Evolutionary conservation across 53 echinoderm and acorn worm genomes (phyloP), one percentile per base, ranked within the genome.

Genomic region (Hippasteria phrygiana): DNA sequence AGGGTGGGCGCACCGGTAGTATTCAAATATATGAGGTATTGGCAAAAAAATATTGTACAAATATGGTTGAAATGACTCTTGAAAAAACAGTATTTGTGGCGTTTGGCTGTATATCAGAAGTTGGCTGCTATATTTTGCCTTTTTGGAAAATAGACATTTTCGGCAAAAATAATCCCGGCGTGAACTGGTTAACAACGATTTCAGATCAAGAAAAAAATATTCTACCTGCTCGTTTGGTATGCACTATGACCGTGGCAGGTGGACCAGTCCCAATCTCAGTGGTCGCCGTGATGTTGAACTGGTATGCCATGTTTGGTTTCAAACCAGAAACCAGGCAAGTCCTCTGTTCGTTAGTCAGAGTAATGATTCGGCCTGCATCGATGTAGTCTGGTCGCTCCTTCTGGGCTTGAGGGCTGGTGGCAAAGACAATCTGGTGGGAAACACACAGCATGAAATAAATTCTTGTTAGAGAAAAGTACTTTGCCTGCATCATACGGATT

Each of bases 271-370:
- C 82, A 29, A 29, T 88, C 9, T 79, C 85, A 0, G 92, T 92
- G 41, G 43, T 48, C 3, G 97, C 95, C 0, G 90, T 91, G 75
- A 97, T 93, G 74, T 92, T 91, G 75, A 97, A 95, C 70, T 93
- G 66, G 51, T 97, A 97, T 43, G 93, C 95, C 95, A 95, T 97
- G 90, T 95, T 93, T 3, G 97, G 95, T 22, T 88, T 79, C 56
- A 97, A 77, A 51, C 56, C 83, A 39, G 69, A 78, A 7, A 92
- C 78, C 18, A 40, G 48, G 17, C 89, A 55, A 16, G 78, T 67
- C 27, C 93, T 88, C 13, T 81, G 77, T 41, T 76, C 70, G 43
- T 87, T 84, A 0, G 88, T 59, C 35, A 85, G 24, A 85, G n/a
- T 50, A 36, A 85, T 31, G 31, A 26, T 47, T 29, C 87, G 55